Conservation (phyloP, 2,797 vertebrate species). For the Pteropus rufus region DNA sequence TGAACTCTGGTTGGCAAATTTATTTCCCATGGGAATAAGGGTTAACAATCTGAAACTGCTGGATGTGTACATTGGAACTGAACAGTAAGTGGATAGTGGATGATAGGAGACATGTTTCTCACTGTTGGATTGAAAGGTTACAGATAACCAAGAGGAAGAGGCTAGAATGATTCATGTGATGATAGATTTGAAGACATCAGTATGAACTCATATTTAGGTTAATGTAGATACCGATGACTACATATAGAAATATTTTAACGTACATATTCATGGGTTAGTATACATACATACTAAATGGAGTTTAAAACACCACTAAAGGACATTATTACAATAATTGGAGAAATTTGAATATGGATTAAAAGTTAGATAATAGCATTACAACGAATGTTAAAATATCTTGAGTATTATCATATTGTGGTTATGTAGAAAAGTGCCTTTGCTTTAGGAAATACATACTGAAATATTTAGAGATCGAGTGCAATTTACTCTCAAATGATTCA, state of each 20-base stretch:
- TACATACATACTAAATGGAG: neutral
- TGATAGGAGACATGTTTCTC: neutral
- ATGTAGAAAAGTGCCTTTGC: neutral
- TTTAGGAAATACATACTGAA: neutral
- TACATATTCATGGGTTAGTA: neutral
- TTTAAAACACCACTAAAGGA: neutral
- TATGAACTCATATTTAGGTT: neutral
- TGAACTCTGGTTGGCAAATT: neutral
- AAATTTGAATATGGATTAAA: neutral
- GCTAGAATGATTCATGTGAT: neutral
- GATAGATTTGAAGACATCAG: neutral
- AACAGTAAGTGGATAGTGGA: neutral
- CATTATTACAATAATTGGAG: neutral
- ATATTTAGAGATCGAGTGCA: neutral
- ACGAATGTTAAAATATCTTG: neutral
- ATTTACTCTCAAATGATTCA: conserved; percentile 12
- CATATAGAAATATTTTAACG: neutral
- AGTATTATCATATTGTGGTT: neutral
- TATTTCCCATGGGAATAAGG: neutral
- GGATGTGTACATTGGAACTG: neutral
- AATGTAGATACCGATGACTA: neutral
- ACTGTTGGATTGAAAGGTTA: neutral
- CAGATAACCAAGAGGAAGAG: neutral
- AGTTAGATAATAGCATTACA: neutral
- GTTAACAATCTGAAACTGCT: neutral